Conservation (phyloP, 2,888 invertebrate species). For the Oscheius sp. region DNA sequence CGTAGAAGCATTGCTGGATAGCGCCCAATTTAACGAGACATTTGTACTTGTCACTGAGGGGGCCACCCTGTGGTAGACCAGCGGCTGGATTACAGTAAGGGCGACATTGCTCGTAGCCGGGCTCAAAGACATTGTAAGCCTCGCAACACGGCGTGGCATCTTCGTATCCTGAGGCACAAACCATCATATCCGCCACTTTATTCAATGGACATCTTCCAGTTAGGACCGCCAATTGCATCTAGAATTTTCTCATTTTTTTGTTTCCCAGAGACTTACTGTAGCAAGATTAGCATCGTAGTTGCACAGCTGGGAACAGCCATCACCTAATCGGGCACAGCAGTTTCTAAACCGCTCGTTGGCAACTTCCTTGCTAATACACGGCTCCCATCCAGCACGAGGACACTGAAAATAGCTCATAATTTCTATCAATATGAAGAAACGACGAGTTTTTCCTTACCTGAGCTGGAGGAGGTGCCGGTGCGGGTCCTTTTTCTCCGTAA, state of each 20-base stretch:
- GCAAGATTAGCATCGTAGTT: constrained; percentile 70
- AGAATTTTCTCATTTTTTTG: constrained; percentile 8
- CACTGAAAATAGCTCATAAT: constrained; percentile 47
- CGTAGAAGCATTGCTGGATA: constrained; percentile 72
- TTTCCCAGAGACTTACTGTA: constrained; percentile 53
- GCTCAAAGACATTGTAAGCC: constrained; percentile 71
- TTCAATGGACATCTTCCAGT: constrained; percentile 71
- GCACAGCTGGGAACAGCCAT: constrained; percentile 70
- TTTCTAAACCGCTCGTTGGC: constrained; percentile 70
- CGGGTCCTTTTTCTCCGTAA: constrained; percentile 33
- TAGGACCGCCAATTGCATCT: constrained; percentile 72
- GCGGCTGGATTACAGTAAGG: constrained; percentile 72
- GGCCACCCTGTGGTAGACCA: constrained; percentile 70
- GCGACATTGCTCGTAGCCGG: constrained; percentile 72
- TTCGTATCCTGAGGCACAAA: constrained; percentile 72
- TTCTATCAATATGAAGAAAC: not conserved
- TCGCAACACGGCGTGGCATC: constrained; percentile 71
- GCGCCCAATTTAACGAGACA: constrained; percentile 68
- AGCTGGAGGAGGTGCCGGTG: constrained; percentile 38
- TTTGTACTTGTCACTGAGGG: constrained; percentile 71
- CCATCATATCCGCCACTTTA: constrained; percentile 72
- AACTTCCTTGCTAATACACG: constrained; percentile 69
- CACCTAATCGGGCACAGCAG: constrained; percentile 69
- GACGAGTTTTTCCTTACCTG: constrained; percentile 33
- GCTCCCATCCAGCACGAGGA: constrained; percentile 72